Base-by-base conservation (phyloP, 2,888 invertebrate genomes). In the Aphrophora alni region DNA sequence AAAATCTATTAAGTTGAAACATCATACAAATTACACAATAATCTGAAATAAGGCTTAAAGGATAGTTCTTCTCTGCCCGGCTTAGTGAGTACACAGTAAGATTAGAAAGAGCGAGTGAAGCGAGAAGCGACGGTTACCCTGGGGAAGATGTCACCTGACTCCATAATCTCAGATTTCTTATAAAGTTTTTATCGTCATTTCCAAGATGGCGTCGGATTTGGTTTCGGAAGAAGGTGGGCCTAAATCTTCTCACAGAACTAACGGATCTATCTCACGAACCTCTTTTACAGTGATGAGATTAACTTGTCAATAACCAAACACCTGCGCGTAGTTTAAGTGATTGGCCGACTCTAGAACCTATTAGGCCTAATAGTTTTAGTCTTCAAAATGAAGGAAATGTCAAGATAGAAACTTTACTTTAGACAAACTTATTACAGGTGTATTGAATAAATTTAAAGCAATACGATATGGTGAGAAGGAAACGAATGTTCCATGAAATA, bases 121-220 rank as follows among this genome's bases (percentile, higher is more conserved):
- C 59, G 59, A n/a, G 59, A 59, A 59, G 59, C 21, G 17, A n/a
- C 0, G 59, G 59, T 21, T 59, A n/a, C 59, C 59, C 59, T 21
- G 59, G 77, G 77, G 28, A 28, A 71, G 68, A 68, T 24, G 78
- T 74, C 78, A 79, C 74, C 74, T 68, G 78, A 79, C 74, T 74
- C 78, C 73, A 28, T 28, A 70, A 59, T 59, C 59, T 59, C 59
- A 59, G 21, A 21, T 59, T 59, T 59, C 59, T 21, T 59, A 59
- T 21, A 59, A 59, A 70, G 26, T 79, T 79, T 79, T 79, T 79
- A 79, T 51, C 38, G 21, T 59, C 59, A 59, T 21, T 51, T 79
- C 68, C 78, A 79, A 79, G 74, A 79, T 79, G 78, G 78, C 78
- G 78, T 74, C 78, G 78, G 78, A 79, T 79, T 79, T 79, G 74